These are phyloP conservation scores for Metallyticus violacea DNA, from an alignment of 2,888 invertebrate genomes.

Conservation along the genomic window DNA sequence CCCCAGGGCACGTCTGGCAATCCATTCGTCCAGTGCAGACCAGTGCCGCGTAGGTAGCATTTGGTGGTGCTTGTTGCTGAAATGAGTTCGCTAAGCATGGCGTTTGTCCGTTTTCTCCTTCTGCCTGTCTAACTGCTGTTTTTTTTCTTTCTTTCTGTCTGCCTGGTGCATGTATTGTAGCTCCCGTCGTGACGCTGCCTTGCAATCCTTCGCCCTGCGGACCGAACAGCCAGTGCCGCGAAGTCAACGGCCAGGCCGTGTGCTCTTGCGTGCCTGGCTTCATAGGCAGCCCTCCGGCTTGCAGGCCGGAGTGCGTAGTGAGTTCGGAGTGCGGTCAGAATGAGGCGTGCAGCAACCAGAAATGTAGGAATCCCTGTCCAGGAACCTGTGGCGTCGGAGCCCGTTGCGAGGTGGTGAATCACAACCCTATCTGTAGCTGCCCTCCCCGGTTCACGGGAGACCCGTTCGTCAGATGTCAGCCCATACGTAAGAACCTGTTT, in stretches of 20 bases:
- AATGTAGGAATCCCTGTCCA: constrained; percentile 74
- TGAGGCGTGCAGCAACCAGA: constrained; percentile 75
- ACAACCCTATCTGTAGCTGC: constrained; percentile 77
- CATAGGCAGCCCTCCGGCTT: constrained; percentile 72
- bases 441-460: constrained; percentile 66
- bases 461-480: constrained; percentile 66
- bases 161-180: neutral
- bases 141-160: neutral
- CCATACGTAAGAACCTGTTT: constrained; percentile 59
- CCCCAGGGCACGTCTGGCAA: constrained; percentile 66
- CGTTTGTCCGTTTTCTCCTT: neutral
- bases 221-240: constrained; percentile 71
- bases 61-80: neutral
- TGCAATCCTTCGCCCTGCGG: constrained; percentile 73
- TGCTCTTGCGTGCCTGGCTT: constrained; percentile 72
- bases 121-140: neutral
- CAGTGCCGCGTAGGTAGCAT: constrained; percentile 50
- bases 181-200: constrained; percentile 58
- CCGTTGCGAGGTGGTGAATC: constrained; percentile 69
- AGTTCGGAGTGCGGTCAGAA: constrained; percentile 72
- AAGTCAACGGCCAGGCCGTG: constrained; percentile 67
- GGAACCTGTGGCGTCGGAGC: constrained; percentile 73
- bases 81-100: neutral
- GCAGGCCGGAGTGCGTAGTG: constrained; percentile 73
- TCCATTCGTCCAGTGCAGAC: constrained; percentile 66